Base-by-base conservation (phyloP, 2,888 invertebrate species). In the Agrochola litura region DNA sequence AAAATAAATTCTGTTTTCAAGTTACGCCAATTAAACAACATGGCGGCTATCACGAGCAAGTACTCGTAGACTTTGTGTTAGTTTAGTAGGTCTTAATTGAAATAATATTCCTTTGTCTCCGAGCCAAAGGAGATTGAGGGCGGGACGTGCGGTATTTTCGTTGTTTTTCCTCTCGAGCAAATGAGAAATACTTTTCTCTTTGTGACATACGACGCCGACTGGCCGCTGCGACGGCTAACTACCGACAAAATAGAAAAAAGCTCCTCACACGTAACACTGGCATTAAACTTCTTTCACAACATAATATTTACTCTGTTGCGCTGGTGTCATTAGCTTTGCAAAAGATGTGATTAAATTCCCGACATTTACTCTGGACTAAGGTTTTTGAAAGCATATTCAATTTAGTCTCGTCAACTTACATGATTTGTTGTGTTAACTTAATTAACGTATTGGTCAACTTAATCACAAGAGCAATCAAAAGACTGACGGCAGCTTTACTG, bases 141-240 rank as follows among this genome's bases (percentile, higher is more conserved):
- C 88, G 93, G 93, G 90, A 91, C 93, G 92, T 92, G 92, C 88
- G 90, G 91, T 89, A 91, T 93, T 93, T 91, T 93, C 92, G 92
- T 93, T 94, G 93, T 93, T 94, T 94, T 94, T 92, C 92, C 91
- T 88, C 90, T 89, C 87, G 89, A 90, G 88, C 92, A 94, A 95
- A 95, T 94, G 95, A 94, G 93, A 95, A 95, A 95, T 95, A 94
- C 93, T 95, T 95, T 93, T 92, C 93, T 92, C 93, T 94, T 92
- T 95, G 94, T 93, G 95, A 94, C 94, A 95, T 90, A 93, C 93
- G 93, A 94, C 92, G 92, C 92, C 90, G 90, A 90, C 91, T 89
- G 93, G 85, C 92, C 93, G 89, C 86, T 87, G 87, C 85, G 81
- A 69, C 73, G 81, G 89, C 90, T 93, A 91, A 93, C 91, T 92